These are phyloP conservation scores for Parambassis ranga DNA, from an alignment of 2,797 vertebrate species.

Conservation along the genomic window DNA sequence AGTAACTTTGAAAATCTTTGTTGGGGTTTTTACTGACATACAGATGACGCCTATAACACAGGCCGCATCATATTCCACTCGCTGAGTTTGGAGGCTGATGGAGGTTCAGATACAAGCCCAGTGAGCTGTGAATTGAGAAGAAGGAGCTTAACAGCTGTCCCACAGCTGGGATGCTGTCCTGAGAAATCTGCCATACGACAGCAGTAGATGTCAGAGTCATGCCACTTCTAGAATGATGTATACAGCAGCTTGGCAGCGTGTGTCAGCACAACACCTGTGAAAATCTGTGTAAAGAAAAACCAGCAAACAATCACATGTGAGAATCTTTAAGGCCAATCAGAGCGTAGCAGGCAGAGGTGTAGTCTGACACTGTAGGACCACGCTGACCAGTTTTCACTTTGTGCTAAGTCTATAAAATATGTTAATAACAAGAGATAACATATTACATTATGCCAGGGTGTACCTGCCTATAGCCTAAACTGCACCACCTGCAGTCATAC, in stretches of 20 bases:
- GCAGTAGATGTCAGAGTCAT: conserved; percentile 10
- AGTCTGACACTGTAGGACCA: not conserved
- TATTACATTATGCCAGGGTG: conserved; percentile 2
- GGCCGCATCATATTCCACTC: no score
- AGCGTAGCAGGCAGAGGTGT: not conserved
- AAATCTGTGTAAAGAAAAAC: not conserved
- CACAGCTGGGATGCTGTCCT: conserved; percentile 53
- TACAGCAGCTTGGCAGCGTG: conserved; percentile 36
- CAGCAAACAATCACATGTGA: not conserved
- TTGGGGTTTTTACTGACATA: no score
- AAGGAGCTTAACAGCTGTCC: conserved; percentile 53
- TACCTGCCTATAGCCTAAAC: conserved; percentile 20
- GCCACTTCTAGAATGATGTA: conserved; percentile 24
- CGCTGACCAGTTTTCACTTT: not conserved
- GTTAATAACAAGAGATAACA: conserved; percentile 37
- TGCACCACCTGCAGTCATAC: conserved; percentile 45
- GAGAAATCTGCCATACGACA: conserved; percentile 34
- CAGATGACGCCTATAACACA: no score
- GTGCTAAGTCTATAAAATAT: conserved; percentile 31
- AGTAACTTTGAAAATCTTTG: no score
- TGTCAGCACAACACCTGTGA: conserved; percentile 37
- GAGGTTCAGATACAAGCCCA: not conserved
- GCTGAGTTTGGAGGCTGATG: no score
- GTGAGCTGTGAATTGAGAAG: conserved; percentile 24
- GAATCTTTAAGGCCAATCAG: not conserved